A percentile compares a stretch with the other conserved stretches of the same genome.
Evolutionary conservation across 1,140 invertebrate genomes (phyloP).

Genomic region (Dreissena rostriformis): DNA sequence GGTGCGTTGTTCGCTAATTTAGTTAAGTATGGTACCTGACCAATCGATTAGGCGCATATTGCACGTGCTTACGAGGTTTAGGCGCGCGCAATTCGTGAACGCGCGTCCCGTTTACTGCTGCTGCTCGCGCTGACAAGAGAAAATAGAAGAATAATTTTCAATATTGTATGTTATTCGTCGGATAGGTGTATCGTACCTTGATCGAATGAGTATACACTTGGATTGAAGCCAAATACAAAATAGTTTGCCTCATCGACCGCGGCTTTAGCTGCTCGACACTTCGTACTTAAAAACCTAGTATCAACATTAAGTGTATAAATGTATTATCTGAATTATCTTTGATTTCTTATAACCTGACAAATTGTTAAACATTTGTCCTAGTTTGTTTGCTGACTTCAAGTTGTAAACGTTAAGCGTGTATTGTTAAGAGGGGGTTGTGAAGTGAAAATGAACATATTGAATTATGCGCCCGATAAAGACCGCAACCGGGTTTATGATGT

Average conservation of each 20-base stretch:
- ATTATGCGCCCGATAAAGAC: slow-evolving; percentile 2
- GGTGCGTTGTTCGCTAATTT: no score
- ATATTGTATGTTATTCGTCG: slow-evolving; percentile 43
- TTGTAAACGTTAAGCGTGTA: slow-evolving; percentile 1
- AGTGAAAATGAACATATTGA: slow-evolving; percentile 49
- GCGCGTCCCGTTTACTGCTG: no score
- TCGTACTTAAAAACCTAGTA: slow-evolving; percentile 53
- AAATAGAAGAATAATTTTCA: slow-evolving; percentile 45
- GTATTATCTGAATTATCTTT: slow-evolving; percentile 54
- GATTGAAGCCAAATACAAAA: slow-evolving; percentile 38
- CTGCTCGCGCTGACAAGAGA: neutral
- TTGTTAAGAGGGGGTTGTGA: slow-evolving; percentile 11
- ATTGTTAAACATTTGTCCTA: slow-evolving; percentile 54
- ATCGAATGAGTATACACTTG: slow-evolving; percentile 29
- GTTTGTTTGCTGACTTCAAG: slow-evolving; percentile 47
- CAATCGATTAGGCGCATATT: no score
- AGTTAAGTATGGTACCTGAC: no score
- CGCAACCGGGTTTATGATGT: neutral
- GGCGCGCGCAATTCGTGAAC: no score
- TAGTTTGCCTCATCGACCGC: slow-evolving; percentile 42
- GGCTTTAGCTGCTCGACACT: slow-evolving; percentile 21
- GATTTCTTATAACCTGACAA: slow-evolving; percentile 50
- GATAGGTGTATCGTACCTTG: slow-evolving; percentile 30
- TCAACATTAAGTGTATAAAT: slow-evolving; percentile 56
- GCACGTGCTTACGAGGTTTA: no score